phyloP scores from a whole-genome alignment of 2,888 invertebrate species.

The Steinernema scapterisci region DNA sequence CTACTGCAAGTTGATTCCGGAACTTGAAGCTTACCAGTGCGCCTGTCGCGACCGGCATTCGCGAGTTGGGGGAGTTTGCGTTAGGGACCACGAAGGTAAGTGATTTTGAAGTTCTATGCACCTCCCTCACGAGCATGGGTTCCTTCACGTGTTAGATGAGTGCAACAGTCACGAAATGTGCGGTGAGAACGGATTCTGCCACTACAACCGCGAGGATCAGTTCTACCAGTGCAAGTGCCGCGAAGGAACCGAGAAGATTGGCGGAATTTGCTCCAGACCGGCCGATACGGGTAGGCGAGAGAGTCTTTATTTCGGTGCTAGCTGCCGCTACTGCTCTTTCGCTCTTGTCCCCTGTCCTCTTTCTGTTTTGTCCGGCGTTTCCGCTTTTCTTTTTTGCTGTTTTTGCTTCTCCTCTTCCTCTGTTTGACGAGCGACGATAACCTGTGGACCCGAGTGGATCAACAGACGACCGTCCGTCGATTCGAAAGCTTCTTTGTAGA shows the following conservation, averaged over 20 bases:
- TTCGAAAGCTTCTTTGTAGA: conserved; percentile 8
- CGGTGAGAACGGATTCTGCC: conserved; percentile 60
- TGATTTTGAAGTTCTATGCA: not conserved
- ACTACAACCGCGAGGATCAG: conserved; percentile 53
- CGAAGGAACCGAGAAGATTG: conserved; percentile 27
- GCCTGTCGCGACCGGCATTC: conserved; percentile 21
- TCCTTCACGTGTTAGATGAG: conserved; percentile 22
- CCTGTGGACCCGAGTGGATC: conserved; percentile 21
- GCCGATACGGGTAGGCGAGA: not conserved
- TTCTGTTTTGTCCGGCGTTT: not conserved
- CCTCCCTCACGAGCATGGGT: conserved; percentile 17
- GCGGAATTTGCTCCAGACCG: conserved; percentile 1
- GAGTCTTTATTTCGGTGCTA: not conserved
- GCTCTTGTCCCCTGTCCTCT: not conserved
- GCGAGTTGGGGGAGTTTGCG: conserved; percentile 19
- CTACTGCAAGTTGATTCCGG: conserved; percentile 8
- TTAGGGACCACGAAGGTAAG: conserved; percentile 21
- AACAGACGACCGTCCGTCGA: conserved; percentile 41
- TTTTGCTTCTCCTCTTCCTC: too few species aligned
- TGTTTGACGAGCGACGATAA: not conserved
- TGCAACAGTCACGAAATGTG: conserved; percentile 54
- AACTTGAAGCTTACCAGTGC: conserved; percentile 18
- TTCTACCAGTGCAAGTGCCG: conserved; percentile 72
- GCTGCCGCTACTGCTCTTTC: not conserved
- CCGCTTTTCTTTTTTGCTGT: too few species aligned